A percentile compares a stretch with the other conserved stretches of the same genome.
These are phyloP conservation scores for Bufotes viridis DNA, from an alignment of 2,797 vertebrate species.

Conservation along the genomic window DNA sequence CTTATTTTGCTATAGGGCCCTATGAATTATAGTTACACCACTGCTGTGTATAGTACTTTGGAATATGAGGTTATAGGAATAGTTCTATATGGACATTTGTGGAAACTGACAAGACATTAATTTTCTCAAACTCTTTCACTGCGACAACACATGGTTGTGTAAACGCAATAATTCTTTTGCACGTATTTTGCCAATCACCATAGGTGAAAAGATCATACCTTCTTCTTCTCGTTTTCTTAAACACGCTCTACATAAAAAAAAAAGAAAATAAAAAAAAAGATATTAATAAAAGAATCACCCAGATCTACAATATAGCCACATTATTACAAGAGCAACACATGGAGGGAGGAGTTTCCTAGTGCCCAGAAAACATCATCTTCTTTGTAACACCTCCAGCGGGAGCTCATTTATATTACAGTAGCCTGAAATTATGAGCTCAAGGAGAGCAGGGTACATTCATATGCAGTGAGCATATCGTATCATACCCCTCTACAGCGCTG, in stretches of 20 bases:
- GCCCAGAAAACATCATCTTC: neutral
- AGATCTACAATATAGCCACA: neutral
- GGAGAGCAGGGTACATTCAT: neutral
- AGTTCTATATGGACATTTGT: too few relatives aligned
- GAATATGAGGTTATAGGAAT: too few relatives aligned
- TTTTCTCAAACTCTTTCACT: too few relatives aligned
- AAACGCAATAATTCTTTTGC: neutral
- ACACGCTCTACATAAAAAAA: neutral
- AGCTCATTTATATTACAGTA: neutral
- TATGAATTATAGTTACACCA: too few relatives aligned
- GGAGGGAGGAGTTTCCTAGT: too few relatives aligned
- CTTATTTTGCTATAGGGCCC: too few relatives aligned
- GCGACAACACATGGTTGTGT: neutral
- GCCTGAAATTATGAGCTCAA: neutral
- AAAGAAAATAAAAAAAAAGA: neutral
- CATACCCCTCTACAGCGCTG: neutral
- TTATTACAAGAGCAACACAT: neutral
- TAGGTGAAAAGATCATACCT: conserved; percentile 20
- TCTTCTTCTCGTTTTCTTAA: conserved; percentile 9
- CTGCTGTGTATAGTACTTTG: too few relatives aligned
- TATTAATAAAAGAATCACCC: neutral
- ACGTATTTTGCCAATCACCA: neutral
- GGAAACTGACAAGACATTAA: too few relatives aligned
- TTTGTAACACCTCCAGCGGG: neutral
- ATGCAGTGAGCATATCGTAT: neutral